Percentiles rank a stretch among this genome's conserved stretches.
Evolutionary conservation across 2,797 vertebrate species (phyloP).

Genomic region (Macrochelys suwanniensis): DNA sequence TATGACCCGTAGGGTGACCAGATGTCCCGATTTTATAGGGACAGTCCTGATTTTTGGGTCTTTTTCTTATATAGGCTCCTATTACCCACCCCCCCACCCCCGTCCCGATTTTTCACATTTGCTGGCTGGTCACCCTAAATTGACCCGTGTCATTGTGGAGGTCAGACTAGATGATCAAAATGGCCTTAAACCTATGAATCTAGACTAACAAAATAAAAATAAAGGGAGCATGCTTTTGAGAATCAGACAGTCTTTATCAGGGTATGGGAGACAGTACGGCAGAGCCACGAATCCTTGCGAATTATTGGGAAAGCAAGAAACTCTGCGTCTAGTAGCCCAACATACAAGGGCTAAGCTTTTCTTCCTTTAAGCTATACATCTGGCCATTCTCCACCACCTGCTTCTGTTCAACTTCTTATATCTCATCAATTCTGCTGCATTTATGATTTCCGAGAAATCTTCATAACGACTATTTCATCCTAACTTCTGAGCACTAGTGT

Average conservation of each 20-base stretch:
- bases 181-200: not conserved
- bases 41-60: no score
- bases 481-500: slow-evolving; percentile 60
- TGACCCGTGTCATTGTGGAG: not conserved
- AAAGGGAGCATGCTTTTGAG: not conserved
- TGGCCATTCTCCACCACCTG: not conserved
- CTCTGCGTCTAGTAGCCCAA: not conserved
- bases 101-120: no score
- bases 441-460: slow-evolving; percentile 23
- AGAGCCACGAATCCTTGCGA: not conserved
- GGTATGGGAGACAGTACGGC: not conserved
- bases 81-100: no score
- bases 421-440: not conserved
- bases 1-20: not conserved
- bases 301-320: not conserved
- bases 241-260: not conserved
- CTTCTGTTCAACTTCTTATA: slow-evolving; percentile 1
- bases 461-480: slow-evolving; percentile 43
- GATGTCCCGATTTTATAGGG: no score
- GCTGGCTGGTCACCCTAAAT: no score
- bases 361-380: not conserved
- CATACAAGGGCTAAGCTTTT: accelerated
- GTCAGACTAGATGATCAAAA: not conserved
- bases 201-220: not conserved
- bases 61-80: no score